These are phyloP conservation scores for Athalia rosae DNA, from an alignment of 2,888 invertebrate species.

Conservation along the genomic window DNA sequence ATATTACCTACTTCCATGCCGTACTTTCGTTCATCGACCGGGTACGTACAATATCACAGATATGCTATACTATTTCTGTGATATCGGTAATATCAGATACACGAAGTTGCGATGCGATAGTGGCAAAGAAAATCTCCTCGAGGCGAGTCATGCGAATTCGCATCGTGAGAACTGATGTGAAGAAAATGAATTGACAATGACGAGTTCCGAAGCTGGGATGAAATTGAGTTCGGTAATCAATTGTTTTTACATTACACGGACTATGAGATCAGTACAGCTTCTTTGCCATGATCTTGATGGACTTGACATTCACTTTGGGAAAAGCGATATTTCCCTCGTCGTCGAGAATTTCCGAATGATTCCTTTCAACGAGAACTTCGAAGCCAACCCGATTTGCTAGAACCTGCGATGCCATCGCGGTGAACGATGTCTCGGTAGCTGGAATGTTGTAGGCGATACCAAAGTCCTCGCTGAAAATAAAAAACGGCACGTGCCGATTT, in stretches of 20 bases:
- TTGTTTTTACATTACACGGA: not conserved
- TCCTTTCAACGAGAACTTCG: constrained; percentile 48
- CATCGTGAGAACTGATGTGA: too few relatives aligned
- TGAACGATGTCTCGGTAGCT: constrained; percentile 59
- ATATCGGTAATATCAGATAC: too few relatives aligned
- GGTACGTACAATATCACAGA: too few relatives aligned
- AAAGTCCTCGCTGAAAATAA: constrained; percentile 55
- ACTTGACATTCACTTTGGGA: constrained; percentile 55
- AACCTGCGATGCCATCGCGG: constrained; percentile 58
- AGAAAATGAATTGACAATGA: too few relatives aligned
- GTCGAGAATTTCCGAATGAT: constrained; percentile 54
- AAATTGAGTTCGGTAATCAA: too few relatives aligned
- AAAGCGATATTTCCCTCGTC: constrained; percentile 54
- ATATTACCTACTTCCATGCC: too few relatives aligned
- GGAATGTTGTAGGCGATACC: constrained; percentile 58
- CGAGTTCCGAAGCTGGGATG: too few relatives aligned
- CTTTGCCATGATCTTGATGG: constrained; percentile 57
- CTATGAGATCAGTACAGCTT: constrained; percentile 40
- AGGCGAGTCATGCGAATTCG: too few relatives aligned
- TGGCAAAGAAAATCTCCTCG: too few relatives aligned
- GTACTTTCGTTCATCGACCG: too few relatives aligned
- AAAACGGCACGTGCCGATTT: not conserved
- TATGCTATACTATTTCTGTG: too few relatives aligned
- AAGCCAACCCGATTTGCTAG: constrained; percentile 60
- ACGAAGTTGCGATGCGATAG: too few relatives aligned